Conservation (phyloP, 2,113 vertebrate genomes). For the Tragulus kanchil region DNA sequence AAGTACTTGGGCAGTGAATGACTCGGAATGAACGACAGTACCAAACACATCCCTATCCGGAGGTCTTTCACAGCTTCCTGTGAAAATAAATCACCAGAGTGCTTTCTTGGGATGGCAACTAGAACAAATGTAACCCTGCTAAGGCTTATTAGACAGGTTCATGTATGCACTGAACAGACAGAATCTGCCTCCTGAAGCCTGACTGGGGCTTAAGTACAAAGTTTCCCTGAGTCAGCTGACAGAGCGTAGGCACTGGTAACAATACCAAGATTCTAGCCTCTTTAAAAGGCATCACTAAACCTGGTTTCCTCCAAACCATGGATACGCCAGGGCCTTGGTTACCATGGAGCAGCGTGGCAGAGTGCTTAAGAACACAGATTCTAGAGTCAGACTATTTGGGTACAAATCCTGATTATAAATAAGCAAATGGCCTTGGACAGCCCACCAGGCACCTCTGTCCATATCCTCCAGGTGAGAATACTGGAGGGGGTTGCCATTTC, state of each 20-base stretch:
- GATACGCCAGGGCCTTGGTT: neutral
- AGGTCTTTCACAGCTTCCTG: neutral
- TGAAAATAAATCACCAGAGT: neutral
- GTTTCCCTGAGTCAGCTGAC: neutral
- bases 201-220: neutral
- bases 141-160: neutral
- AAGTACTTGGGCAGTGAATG: neutral
- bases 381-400: neutral
- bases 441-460: too few relatives aligned
- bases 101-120: neutral
- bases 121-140: neutral
- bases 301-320: neutral
- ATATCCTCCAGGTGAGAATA: too few relatives aligned
- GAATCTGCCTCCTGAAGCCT: neutral
- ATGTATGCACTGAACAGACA: neutral
- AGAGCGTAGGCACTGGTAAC: neutral
- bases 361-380: neutral
- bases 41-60: neutral
- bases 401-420: neutral
- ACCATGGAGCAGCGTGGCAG: neutral
- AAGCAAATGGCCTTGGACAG: neutral
- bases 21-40: neutral
- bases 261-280: neutral
- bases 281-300: neutral
- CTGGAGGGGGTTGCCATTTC: too few relatives aligned